A percentile compares a stretch with the other conserved stretches of the same genome.
Conservation (phyloP, 2,888 invertebrate species). For the Fissipunctia ypsillon region DNA sequence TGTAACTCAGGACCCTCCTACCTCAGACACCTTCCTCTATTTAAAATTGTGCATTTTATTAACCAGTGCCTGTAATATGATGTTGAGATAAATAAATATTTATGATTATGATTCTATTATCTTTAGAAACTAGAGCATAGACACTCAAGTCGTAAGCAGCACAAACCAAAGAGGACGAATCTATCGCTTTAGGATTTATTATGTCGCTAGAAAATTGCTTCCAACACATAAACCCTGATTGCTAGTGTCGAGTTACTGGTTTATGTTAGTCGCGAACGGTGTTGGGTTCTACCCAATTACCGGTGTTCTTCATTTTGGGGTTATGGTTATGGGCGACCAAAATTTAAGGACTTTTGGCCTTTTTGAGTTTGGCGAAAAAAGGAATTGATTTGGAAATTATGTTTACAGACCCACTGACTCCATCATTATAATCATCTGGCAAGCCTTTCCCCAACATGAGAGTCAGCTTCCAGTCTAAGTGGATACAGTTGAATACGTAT, state of each 20-base stretch:
- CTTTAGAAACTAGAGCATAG: too few species aligned
- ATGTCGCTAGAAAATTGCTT: slow-evolving; percentile 83
- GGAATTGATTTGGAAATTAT: slow-evolving; percentile 4
- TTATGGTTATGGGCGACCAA: slow-evolving; percentile 42
- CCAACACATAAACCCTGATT: slow-evolving; percentile 85
- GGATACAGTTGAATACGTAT: too few species aligned
- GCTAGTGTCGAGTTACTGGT: slow-evolving; percentile 84
- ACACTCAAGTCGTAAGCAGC: slow-evolving; percentile 62
- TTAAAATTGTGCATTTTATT: too few species aligned
- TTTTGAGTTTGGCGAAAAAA: slow-evolving; percentile 13
- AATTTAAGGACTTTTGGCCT: slow-evolving; percentile 29
- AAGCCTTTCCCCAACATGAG: too few species aligned
- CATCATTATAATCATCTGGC: too few species aligned
- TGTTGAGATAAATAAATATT: too few species aligned
- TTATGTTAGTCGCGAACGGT: slow-evolving; percentile 69
- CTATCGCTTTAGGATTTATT: slow-evolving; percentile 87
- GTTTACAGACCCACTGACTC: background rate
- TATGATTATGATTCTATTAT: too few species aligned
- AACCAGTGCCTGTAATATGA: too few species aligned
- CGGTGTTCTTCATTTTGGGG: slow-evolving; percentile 52
- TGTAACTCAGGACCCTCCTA: too few species aligned
- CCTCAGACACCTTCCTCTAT: too few species aligned
- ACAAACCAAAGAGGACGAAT: slow-evolving; percentile 73
- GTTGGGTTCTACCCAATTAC: slow-evolving; percentile 74
- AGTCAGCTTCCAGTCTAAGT: too few species aligned